Conservation (phyloP, 2,888 invertebrate genomes). For the Cylloceria caligata region DNA sequence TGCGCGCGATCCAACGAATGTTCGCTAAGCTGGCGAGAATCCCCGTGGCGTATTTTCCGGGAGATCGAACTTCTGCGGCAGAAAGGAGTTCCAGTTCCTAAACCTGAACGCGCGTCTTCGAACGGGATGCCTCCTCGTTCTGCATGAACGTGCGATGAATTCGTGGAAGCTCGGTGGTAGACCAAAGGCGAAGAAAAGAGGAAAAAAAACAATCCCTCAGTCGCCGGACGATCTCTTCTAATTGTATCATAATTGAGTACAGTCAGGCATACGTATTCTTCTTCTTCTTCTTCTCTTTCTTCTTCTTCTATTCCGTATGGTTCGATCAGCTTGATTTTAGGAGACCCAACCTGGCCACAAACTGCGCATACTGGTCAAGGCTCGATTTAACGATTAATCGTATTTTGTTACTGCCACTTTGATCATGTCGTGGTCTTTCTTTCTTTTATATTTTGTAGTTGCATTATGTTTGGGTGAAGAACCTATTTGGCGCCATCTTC, state of each 20-base stretch:
- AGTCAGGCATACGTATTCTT: neutral
- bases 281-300: neutral
- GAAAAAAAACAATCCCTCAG: neutral
- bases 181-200: neutral
- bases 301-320: neutral
- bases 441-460: no score
- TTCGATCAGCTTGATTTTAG: neutral
- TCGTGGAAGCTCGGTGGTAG: slow-evolving; percentile 11
- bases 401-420: no score
- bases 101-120: slow-evolving; percentile 38
- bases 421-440: no score
- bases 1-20: slow-evolving; percentile 36
- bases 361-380: no score
- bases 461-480: no score
- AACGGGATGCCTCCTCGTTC: slow-evolving; percentile 48
- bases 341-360: neutral
- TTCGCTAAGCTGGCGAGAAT: slow-evolving; percentile 50
- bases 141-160: slow-evolving; percentile 58
- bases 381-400: no score
- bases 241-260: neutral
- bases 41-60: slow-evolving; percentile 62
- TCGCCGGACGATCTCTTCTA: neutral
- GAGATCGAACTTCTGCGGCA: slow-evolving; percentile 51
- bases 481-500: no score
- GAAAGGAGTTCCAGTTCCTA: slow-evolving; percentile 19